Evolutionary conservation across 1,140 invertebrate genomes (phyloP).

Genomic region (Diabrotica virgifera): DNA sequence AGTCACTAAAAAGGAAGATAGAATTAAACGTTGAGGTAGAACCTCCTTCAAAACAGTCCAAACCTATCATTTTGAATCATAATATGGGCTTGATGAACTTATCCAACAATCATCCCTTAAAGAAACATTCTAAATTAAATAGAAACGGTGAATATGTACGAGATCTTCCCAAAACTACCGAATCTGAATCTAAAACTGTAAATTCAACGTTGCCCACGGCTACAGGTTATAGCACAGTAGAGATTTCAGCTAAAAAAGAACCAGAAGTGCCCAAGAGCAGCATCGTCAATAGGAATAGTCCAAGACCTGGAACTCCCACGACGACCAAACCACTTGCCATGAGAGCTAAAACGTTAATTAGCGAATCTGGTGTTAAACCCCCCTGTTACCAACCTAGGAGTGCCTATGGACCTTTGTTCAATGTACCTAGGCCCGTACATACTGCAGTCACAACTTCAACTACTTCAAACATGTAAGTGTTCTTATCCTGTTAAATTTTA

Average conservation of each 20-base stretch:
- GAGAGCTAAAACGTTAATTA: constrained; percentile 13
- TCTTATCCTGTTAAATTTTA: too few species aligned
- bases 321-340: constrained; percentile 6
- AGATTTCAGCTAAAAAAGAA: constrained; percentile 10
- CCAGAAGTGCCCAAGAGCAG: constrained; percentile 24
- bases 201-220: not conserved
- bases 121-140: constrained; percentile 40
- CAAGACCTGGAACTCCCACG: constrained; percentile 17
- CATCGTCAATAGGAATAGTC: constrained; percentile 24
- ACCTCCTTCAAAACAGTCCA: constrained; percentile 32
- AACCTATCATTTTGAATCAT: constrained; percentile 41
- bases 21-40: constrained; percentile 24
- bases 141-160: constrained; percentile 24
- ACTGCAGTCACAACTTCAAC: constrained; percentile 1
- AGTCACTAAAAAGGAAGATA: constrained; percentile 28
- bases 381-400: constrained; percentile 39
- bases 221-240: not conserved
- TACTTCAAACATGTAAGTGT: constrained; percentile 10
- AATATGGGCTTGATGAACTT: constrained; percentile 48
- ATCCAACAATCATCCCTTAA: constrained; percentile 47
- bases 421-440: constrained; percentile 30
- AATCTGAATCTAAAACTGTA: not conserved
- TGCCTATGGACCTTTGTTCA: constrained; percentile 30
- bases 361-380: constrained; percentile 12
- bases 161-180: not conserved